Evolutionary conservation across 2,113 vertebrate genomes (phyloP).

Genomic region (Strix uralensis): DNA sequence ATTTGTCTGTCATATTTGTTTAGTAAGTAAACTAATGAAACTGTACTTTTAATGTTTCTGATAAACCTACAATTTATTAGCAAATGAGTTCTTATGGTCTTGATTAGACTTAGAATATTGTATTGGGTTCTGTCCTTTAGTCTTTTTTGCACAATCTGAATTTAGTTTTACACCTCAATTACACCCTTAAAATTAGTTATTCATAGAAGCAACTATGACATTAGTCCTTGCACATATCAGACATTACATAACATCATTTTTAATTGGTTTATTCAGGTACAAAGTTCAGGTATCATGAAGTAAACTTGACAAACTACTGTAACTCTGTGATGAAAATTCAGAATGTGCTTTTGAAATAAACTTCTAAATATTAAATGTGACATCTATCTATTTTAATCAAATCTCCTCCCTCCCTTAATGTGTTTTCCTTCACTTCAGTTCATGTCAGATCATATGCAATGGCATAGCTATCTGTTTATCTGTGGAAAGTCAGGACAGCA

Average conservation of each 20-base stretch:
- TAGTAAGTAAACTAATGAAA: not conserved
- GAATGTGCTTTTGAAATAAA: constrained; percentile 27
- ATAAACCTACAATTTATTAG: not conserved
- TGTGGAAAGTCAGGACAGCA: not conserved
- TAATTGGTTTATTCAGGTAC: not conserved
- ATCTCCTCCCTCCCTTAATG: not conserved
- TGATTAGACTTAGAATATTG: not conserved
- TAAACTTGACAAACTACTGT: not conserved
- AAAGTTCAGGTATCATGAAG: not conserved
- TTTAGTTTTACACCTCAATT: not conserved
- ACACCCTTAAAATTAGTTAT: not conserved
- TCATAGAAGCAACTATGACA: not conserved
- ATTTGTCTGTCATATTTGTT: not conserved
- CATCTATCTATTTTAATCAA: constrained; percentile 50
- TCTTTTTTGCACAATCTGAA: not conserved
- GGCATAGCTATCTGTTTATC: not conserved
- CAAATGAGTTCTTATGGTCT: not conserved
- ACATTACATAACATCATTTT: not conserved
- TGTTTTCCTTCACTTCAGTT: constrained; percentile 16
- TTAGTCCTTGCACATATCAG: not conserved
- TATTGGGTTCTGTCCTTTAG: not conserved
- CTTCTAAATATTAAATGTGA: constrained; percentile 16
- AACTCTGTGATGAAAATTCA: not conserved
- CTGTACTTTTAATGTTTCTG: not conserved
- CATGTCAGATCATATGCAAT: not conserved